Base-by-base conservation (phyloP, 2,797 vertebrate species). In the Rhabdophis nuchalis region DNA sequence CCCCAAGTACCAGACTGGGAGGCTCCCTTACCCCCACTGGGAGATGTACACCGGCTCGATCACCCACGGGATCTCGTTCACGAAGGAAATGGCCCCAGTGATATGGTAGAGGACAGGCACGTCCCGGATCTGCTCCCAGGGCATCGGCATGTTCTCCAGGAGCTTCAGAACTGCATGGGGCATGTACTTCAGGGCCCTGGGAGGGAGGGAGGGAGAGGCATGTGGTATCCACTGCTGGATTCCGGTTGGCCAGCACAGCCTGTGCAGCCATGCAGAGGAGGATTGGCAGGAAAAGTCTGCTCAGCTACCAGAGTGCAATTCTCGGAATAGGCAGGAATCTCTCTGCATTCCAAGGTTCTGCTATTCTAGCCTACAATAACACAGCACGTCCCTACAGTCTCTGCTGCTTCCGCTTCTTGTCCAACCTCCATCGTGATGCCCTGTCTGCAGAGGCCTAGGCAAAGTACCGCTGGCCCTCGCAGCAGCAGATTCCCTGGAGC, bases 121-220 rank as follows among this genome's bases (percentile, higher is more conserved):
- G 0, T 99, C 99, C 56, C 99, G 96, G 95, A 99, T 99, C 97
- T 99, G 99, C 93, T 99, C 99, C 99, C 99, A 99, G n/a, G 99
- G 99, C 99, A 99, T 99, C 0, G 99, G 99, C 99, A 99, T 99
- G 97, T 99, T 99, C 97, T 99, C 99, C 96, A 99, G 96, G 36
- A 99, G 98, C 96, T 99, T 99, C 94, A 99, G 97, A 86, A 99
- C 99, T 0, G 99, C 99, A 2, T 99, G 99, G 0, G 99, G 99
- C 99, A 99, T 99, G 96, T 99, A 99, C 96, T 99, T 99, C 88
- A 99, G 97, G 53, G 99, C 99, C 16, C 99, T 99, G 92, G 0
- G 3, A 10, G 7, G 11, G 4, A 1, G 20, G 1, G 52, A 6
- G 64, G 64, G 41, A 12, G 10, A 82, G 46, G 20, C 41, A 11